phyloP scores from a whole-genome alignment of 2,888 invertebrate species.

The Eupithecia centaureata region DNA sequence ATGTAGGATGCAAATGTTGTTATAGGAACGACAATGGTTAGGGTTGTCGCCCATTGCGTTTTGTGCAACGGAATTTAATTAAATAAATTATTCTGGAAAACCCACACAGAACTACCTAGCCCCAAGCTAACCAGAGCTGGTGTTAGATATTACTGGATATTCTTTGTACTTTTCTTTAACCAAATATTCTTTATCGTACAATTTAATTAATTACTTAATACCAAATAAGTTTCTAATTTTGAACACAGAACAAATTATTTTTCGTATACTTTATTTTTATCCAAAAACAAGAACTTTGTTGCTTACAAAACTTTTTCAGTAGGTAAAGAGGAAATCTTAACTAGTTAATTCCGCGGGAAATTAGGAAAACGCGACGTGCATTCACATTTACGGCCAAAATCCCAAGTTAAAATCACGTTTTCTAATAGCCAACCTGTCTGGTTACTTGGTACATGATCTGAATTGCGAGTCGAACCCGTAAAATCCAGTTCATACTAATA shows the following conservation, averaged over 20 bases:
- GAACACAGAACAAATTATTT: too few species aligned
- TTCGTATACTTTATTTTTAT: neutral
- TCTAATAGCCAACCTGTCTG: conserved; percentile 8
- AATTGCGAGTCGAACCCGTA: conserved; percentile 5
- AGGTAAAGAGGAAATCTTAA: neutral
- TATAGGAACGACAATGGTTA: conserved; percentile 36
- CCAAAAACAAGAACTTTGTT: neutral
- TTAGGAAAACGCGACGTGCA: neutral
- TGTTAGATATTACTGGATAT: too few species aligned
- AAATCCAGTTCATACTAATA: neutral
- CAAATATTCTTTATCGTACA: too few species aligned
- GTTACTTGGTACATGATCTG: conserved; percentile 6
- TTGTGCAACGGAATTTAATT: too few species aligned
- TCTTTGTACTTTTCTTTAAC: too few species aligned
- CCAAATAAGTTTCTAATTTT: too few species aligned
- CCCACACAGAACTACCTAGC: too few species aligned
- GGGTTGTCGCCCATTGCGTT: conserved; percentile 23
- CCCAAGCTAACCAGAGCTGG: too few species aligned
- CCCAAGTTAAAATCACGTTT: conserved; percentile 3
- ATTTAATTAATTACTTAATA: too few species aligned
- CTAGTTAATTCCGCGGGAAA: neutral
- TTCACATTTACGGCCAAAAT: neutral
- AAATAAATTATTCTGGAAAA: too few species aligned
- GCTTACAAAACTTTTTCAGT: neutral
- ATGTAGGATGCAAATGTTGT: conserved; percentile 63